Evolutionary conservation across 2,797 vertebrate genomes (phyloP).

Genomic region (Darevskia nairensis): DNA sequence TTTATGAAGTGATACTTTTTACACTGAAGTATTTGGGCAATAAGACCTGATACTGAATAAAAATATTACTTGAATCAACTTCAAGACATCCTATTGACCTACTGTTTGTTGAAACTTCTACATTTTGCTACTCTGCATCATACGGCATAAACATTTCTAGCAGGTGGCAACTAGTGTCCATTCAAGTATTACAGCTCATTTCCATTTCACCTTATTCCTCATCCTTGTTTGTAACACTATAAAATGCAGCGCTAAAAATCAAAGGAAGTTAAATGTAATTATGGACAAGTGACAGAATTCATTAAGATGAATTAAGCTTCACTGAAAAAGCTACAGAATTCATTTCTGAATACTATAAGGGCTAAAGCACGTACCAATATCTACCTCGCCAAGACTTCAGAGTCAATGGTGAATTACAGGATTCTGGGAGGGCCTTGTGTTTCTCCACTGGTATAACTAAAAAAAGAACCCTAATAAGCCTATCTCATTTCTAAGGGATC

Average conservation of each 20-base stretch:
- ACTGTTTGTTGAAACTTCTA: background rate
- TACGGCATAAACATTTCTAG: background rate
- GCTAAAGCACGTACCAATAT: background rate
- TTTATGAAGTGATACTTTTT: background rate
- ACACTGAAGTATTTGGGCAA: background rate
- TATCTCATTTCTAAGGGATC: background rate
- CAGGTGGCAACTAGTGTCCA: background rate
- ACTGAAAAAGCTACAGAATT: background rate
- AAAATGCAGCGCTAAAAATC: background rate
- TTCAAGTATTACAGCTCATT: background rate
- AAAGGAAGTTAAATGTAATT: background rate
- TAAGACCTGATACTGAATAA: background rate
- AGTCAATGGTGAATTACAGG: background rate
- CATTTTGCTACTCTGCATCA: background rate
- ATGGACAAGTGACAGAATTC: background rate
- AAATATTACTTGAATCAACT: background rate
- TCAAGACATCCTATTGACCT: background rate
- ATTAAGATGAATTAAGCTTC: background rate
- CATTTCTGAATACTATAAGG: background rate
- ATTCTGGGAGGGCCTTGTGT: background rate
- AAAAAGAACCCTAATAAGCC: background rate
- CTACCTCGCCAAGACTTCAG: too few relatives aligned
- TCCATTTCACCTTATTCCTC: background rate
- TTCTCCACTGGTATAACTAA: background rate
- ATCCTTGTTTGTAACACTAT: background rate